Base-by-base conservation (phyloP, 2,888 invertebrate species). In the Mycogona germanica region DNA sequence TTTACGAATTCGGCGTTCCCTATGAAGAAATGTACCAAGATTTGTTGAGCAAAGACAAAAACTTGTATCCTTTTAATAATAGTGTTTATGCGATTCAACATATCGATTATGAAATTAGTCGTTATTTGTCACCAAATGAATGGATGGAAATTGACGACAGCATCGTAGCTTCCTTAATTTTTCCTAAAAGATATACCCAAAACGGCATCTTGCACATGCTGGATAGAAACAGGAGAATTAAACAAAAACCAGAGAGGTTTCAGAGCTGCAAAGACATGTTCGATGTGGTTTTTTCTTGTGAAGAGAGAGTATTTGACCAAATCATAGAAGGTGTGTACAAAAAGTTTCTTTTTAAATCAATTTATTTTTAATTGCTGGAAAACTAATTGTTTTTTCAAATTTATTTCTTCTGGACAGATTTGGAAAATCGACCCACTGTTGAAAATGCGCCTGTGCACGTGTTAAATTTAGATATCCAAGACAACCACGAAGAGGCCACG, bases 401-500 rank as follows among this genome's bases (percentile, higher is more conserved):
- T 26, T 26, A 35, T 29, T 42, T 48, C 7, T 28, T 45, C 53
- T 17, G 55, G 47, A 17, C 52, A 68, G 66, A 64, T 57, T 63
- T 91, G 78, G 87, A 91, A 61, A 81, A 78, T 29, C 77, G 84
- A 65, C 79, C 83, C 52, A 82, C 85, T 1, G 77, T 81, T 48
- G 79, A 82, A 62, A 87, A 87, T 70, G 84, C 87, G 51, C 86
- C 91, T 5, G 93, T 89, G 2, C 98, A 99, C 74, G 81, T 99
- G 41, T 84, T 99, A 53, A 99, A 99, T 70, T 84, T 99, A 62
- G 98, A 99, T 68, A 95, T 99, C 64, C 93, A 92, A 70, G 98
- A 99, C 74, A 99, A 98, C 73, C 93, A 97, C 61, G 98, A 99
- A 70, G 98, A 99, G 72, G 98, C 98, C 1, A 92, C 97, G 2